A percentile compares a stretch with the other conserved stretches of the same genome.
phyloP scores from a whole-genome alignment of 2,797 vertebrate species.

The Sebastes kiyomatsui region DNA sequence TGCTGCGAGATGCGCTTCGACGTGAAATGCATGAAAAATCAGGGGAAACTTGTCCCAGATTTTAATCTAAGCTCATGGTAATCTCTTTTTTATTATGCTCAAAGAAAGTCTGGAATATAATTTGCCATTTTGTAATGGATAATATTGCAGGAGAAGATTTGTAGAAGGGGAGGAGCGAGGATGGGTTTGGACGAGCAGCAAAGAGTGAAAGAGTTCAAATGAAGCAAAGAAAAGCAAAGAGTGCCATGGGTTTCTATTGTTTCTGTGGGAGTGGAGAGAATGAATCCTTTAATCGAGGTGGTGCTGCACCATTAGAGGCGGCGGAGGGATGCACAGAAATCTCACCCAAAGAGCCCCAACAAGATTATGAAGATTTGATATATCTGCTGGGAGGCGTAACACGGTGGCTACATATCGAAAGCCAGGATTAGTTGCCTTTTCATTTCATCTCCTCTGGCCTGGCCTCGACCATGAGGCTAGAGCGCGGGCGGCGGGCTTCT shows the following conservation, averaged over 20 bases:
- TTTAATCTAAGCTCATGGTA: conserved; percentile 63
- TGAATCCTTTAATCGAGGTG: conserved; percentile 32
- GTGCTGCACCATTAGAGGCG: conserved; percentile 17
- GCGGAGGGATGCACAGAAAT: conserved; percentile 19
- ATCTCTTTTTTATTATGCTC: conserved; percentile 66
- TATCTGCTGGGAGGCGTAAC: conserved; percentile 68
- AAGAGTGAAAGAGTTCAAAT: conserved; percentile 31
- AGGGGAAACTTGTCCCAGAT: conserved; percentile 54
- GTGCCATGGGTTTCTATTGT: conserved; percentile 40
- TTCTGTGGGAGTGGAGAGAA: conserved; percentile 19
- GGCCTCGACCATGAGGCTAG: conserved; percentile 78
- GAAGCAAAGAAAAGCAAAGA: conserved; percentile 29
- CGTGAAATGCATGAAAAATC: conserved; percentile 28
- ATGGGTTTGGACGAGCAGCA: conserved; percentile 23
- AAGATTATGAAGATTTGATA: conserved; percentile 79
- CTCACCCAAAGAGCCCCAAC: conserved; percentile 56
- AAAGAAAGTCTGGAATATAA: conserved; percentile 62
- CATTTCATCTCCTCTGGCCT: conserved; percentile 56
- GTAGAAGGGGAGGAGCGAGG: conserved; percentile 60
- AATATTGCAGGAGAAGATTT: conserved; percentile 62
- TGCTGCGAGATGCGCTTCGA: conserved; percentile 15
- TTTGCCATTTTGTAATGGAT: conserved; percentile 77
- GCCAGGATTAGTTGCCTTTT: conserved; percentile 77
- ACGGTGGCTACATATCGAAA: conserved; percentile 67
- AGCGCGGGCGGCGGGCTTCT: conserved; percentile 77